Evolutionary conservation across 1,140 invertebrate species (phyloP), one percentile per base, ranked within the genome.

Genomic region (Drosophila malerkotliana): DNA sequence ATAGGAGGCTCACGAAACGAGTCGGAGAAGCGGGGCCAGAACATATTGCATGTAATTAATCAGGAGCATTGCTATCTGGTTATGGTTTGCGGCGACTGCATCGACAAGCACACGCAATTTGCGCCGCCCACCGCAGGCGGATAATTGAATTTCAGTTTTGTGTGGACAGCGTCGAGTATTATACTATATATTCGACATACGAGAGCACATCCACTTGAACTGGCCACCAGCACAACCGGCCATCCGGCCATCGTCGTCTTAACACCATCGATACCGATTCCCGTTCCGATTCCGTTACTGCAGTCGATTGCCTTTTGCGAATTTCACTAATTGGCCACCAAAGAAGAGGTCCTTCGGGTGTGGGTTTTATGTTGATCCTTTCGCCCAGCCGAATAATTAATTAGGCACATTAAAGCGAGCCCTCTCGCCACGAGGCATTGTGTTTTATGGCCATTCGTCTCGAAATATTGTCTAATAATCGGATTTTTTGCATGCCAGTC

Each of bases 1-100:
- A 44, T 44, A 18, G n/a, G 41, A 44, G 57, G 37, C 56, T 41
- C 37, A 39, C 55, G 34, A 58, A 68, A 63, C 63, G 67, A 62
- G 47, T 68, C 24, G 32, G 18, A 7, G 21, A 7, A 32, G 28
- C 18, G 24, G 28, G 45, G 12, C 57, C 67, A 63, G 72, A 79
- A 82, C 73, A 78, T 61, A 82, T 79, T 75, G 83, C 82, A 79
- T 87, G 82, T 82, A 87, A 85, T 85, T 85, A 85, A 88, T 87
- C 78, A 87, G 68, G 21, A 66, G 55, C 51, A 68, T 32, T 63
- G 76, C 14, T 66, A 53, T 68, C 81, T 47, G 60, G 64, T 49
- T 26, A 51, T 60, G 21, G 45, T 49, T 53, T 76, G 72, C 48
- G 66, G 72, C 64, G 37, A 57, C 32, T 81, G 79, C 79, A 83